Percentiles rank a stretch among this genome's conserved stretches.
Conservation (phyloP, 37 sponge, comb jelly and placozoan genomes). For the Halichondria panicea region DNA sequence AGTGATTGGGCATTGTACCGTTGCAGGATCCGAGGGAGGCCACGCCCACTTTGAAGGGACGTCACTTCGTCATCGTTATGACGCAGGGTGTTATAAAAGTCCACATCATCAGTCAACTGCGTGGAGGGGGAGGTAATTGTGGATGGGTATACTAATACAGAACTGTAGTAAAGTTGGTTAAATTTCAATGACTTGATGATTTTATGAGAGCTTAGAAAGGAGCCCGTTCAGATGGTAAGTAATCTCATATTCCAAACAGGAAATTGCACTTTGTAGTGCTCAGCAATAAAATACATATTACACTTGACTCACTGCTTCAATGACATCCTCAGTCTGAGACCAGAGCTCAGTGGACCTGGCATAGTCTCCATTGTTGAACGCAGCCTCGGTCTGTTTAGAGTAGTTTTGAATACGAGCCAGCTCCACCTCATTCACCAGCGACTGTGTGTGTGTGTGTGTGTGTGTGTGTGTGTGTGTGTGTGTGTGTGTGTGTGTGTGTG, state of each 20-base stretch:
- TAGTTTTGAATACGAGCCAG: slow-evolving; percentile 10
- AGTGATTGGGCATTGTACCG: slow-evolving; percentile 4
- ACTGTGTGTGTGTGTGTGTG: too few species aligned
- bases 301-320: slow-evolving; percentile 27
- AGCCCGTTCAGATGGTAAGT: too few species aligned
- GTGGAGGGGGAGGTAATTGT: neutral
- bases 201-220: too few species aligned
- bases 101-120: slow-evolving; percentile 61
- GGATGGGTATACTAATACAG: too few species aligned
- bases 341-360: slow-evolving; percentile 52
- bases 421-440: slow-evolving; percentile 51
- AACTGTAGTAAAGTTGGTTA: too few species aligned
- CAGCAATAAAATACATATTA: neutral
- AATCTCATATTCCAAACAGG: too few species aligned
- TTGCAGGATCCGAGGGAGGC: neutral
- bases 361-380: slow-evolving; percentile 35
- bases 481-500: too few species aligned
- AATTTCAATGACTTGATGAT: too few species aligned
- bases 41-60: too few species aligned
- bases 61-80: slow-evolving; percentile 45
- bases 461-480: too few species aligned
- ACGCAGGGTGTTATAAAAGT: slow-evolving; percentile 66
- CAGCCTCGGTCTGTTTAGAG: slow-evolving; percentile 14
- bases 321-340: slow-evolving; percentile 34
- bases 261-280: neutral